These are phyloP conservation scores for Dinocampus coccinellae DNA, from an alignment of 2,888 invertebrate genomes.

Conservation along the genomic window DNA sequence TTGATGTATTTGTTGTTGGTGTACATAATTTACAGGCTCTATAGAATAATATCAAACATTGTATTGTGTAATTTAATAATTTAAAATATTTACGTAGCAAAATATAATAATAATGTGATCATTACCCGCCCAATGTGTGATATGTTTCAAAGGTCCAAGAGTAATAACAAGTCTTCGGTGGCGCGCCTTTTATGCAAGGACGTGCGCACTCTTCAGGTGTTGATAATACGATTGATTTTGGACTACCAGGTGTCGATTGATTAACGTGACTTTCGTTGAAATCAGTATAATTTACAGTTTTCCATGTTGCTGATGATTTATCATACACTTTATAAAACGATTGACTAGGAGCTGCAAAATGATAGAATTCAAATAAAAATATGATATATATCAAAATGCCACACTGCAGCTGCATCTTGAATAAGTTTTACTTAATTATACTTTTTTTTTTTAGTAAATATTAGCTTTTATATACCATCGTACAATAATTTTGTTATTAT, in stretches of 20 bases:
- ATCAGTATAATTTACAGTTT: not conserved
- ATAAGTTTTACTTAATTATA: no score
- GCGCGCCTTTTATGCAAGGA: conserved; percentile 52
- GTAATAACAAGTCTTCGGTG: conserved; percentile 55
- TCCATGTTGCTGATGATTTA: conserved; percentile 9
- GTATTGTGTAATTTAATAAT: not conserved
- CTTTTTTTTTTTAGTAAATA: no score
- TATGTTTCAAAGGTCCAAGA: conserved; percentile 52
- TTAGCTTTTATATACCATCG: no score
- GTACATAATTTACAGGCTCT: conserved; percentile 88
- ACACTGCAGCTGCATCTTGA: not conserved
- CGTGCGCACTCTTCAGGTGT: conserved; percentile 52
- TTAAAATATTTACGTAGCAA: not conserved
- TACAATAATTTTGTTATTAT: no score
- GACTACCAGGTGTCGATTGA: not conserved
- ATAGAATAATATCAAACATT: conserved; percentile 1
- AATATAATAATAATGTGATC: conserved; percentile 15
- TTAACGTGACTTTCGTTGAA: not conserved
- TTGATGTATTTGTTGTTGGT: conserved; percentile 83
- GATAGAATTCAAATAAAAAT: not conserved
- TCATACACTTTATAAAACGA: not conserved
- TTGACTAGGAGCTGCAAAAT: not conserved
- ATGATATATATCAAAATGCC: not conserved
- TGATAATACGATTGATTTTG: conserved; percentile 19
- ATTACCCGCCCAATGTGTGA: conserved; percentile 37